These are phyloP conservation scores for Drosophila nr. medialis DNA, from an alignment of 2,888 invertebrate genomes.

Conservation along the genomic window DNA sequence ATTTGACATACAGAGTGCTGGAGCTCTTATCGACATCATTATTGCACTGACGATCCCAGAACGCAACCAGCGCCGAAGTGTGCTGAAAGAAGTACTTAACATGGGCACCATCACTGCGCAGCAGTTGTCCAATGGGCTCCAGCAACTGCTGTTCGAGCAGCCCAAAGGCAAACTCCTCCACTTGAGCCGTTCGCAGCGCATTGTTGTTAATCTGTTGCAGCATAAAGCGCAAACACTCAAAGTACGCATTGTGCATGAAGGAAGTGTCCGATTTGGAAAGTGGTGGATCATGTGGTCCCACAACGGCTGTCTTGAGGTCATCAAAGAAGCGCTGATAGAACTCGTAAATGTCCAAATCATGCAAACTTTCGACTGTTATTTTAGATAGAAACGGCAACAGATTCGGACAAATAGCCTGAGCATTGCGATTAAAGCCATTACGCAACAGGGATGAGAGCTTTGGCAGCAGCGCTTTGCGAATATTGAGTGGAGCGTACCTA, in stretches of 20 bases:
- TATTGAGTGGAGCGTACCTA: constrained; percentile 87
- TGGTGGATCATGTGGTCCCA: constrained; percentile 86
- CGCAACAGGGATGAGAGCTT: constrained; percentile 89
- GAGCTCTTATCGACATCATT: constrained; percentile 47
- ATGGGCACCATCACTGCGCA: constrained; percentile 82
- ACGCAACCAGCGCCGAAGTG: constrained; percentile 86
- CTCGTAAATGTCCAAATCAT: constrained; percentile 77
- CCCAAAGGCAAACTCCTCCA: constrained; percentile 50
- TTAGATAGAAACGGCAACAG: constrained; percentile 91
- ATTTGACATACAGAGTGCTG: constrained; percentile 70
- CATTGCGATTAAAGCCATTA: constrained; percentile 92
- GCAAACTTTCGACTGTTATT: constrained; percentile 83
- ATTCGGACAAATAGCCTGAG: constrained; percentile 89
- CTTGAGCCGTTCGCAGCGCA: constrained; percentile 43
- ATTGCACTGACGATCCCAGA: constrained; percentile 85
- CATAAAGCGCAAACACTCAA: constrained; percentile 90
- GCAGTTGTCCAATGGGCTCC: constrained; percentile 85
- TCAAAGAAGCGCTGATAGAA: constrained; percentile 89
- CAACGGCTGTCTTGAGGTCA: constrained; percentile 88
- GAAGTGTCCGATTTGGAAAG: constrained; percentile 87
- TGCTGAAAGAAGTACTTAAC: constrained; percentile 85
- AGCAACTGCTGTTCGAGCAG: constrained; percentile 76
- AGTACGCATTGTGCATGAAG: constrained; percentile 88
- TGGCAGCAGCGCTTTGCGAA: constrained; percentile 90
- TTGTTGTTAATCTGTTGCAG: constrained; percentile 85